phyloP scores from a whole-genome alignment of 2,888 invertebrate species.

The Tribolium freemani region DNA sequence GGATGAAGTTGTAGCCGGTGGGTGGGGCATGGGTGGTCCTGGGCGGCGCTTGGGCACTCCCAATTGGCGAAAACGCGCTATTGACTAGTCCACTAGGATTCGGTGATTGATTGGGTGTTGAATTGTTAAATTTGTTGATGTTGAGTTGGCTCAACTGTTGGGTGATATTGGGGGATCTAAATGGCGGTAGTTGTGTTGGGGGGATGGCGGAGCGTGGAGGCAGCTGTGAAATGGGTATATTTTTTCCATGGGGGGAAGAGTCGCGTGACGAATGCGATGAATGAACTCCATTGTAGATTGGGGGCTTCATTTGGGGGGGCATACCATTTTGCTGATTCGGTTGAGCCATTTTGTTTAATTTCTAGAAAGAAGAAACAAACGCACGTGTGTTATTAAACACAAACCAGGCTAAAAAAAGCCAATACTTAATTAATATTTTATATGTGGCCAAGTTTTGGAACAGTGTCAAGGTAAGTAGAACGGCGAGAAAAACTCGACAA shows the following conservation, averaged over 20 bases:
- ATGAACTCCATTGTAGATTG: slow-evolving; percentile 61
- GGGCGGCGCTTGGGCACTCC: neutral
- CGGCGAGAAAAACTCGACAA: neutral
- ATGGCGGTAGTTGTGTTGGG: slow-evolving; percentile 42
- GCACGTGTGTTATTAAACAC: neutral
- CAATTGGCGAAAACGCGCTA: slow-evolving; percentile 49
- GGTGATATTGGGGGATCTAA: slow-evolving; percentile 48
- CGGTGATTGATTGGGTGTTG: slow-evolving; percentile 58
- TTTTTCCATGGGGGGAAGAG: slow-evolving; percentile 61
- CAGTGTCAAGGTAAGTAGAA: slow-evolving; percentile 39
- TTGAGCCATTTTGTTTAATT: slow-evolving; percentile 41
- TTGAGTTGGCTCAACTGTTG: slow-evolving; percentile 56
- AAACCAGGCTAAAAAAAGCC: slow-evolving; percentile 8
- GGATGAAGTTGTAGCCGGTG: neutral
- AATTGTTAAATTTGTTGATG: slow-evolving; percentile 57
- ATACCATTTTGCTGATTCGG: slow-evolving; percentile 58
- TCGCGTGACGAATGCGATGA: slow-evolving; percentile 66
- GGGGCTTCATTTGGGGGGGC: slow-evolving; percentile 51
- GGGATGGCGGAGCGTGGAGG: slow-evolving; percentile 48
- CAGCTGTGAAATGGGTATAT: slow-evolving; percentile 61
- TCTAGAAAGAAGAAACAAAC: slow-evolving; percentile 21
- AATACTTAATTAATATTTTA: slow-evolving; percentile 12
- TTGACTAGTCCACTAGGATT: slow-evolving; percentile 39
- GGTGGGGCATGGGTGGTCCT: slow-evolving; percentile 2
- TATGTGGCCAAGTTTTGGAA: slow-evolving; percentile 15